Evolutionary conservation across 2,797 vertebrate species (phyloP).

Genomic region (Hirundo rustica): DNA sequence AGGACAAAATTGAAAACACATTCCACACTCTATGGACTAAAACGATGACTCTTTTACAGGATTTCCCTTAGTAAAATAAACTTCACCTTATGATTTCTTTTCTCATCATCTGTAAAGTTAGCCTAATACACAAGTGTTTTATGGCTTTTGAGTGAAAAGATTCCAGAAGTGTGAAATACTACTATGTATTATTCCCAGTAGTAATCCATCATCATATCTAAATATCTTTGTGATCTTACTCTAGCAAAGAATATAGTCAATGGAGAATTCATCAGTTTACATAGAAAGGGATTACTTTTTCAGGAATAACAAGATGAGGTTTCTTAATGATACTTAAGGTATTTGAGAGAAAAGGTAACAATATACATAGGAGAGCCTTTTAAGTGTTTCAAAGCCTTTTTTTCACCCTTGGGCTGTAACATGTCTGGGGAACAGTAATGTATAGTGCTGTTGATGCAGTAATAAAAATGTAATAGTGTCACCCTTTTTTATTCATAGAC

Average conservation of each 20-base stretch:
- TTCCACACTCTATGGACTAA: not conserved
- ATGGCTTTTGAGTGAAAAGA: not conserved
- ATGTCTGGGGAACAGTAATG: not conserved
- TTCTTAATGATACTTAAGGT: not conserved
- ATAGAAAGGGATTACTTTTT: not conserved
- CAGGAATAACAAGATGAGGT: not conserved
- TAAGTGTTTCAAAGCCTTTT: not conserved
- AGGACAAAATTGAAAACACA: not conserved
- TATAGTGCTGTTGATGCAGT: not conserved
- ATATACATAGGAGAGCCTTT: not conserved
- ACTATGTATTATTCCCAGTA: not conserved
- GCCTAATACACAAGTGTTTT: not conserved
- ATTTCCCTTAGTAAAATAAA: not conserved
- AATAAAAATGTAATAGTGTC: conserved; percentile 4
- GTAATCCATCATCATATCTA: not conserved
- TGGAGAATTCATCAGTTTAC: not conserved
- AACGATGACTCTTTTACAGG: not conserved
- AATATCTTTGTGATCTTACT: not conserved
- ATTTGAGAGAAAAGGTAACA: not conserved
- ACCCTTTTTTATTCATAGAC: not conserved
- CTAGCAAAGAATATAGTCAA: not conserved
- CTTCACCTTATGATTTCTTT: not conserved
- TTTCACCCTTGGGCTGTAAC: not conserved
- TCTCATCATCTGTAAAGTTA: not conserved
- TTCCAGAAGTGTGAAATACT: not conserved